Base-by-base conservation (phyloP, 1,140 invertebrate genomes). In the Drosophila lowei region DNA sequence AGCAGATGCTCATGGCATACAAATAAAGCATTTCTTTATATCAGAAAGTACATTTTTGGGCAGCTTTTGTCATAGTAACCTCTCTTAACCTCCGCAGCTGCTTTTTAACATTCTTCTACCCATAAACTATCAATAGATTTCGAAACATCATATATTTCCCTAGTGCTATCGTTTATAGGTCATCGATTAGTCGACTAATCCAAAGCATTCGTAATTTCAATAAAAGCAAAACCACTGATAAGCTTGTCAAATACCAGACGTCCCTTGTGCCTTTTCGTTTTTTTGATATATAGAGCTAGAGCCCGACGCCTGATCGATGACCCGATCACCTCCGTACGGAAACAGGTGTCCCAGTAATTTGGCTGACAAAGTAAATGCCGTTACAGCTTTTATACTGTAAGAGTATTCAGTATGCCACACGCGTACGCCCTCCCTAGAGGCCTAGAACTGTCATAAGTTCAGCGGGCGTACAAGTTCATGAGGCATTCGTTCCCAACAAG, bases 391-490 rank as follows among this genome's bases (percentile, higher is more conserved):
- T 53, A 9, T 21, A 43, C 38, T n/a, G n/a, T n/a, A n/a, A n/a
- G 8, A 8, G 38, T 23, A 72, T 28, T 41, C 18, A 9, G 42
- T 43, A 70, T 64, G 34, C 34, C 34, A 13, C 34, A 38, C 34
- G 30, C 30, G 9, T 34, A 34, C 9, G 30, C 50, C 21, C 16
- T 15, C 0, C 42, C 62, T 23, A 41, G 50, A 56, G 63, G 63
- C 1, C 9, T 48, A n/a, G 16, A 44, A 43, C 50, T 68, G 63
- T 57, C 63, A 68, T 68, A 68, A 68, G 34, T 43, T 68, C 23
- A 68, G 63, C 44, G n/a, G 16, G 30, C 63, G 30, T 56, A 62
- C 63, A 68, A 68, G 65, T 68, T 68, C 65, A 68, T 56, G 65
- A 38, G 57, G 38, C 54, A 53, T 61, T 60, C 57, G 23, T 3